Base-by-base conservation (phyloP, 2,113 vertebrate species). In the Epinephelus fuscoguttatus region DNA sequence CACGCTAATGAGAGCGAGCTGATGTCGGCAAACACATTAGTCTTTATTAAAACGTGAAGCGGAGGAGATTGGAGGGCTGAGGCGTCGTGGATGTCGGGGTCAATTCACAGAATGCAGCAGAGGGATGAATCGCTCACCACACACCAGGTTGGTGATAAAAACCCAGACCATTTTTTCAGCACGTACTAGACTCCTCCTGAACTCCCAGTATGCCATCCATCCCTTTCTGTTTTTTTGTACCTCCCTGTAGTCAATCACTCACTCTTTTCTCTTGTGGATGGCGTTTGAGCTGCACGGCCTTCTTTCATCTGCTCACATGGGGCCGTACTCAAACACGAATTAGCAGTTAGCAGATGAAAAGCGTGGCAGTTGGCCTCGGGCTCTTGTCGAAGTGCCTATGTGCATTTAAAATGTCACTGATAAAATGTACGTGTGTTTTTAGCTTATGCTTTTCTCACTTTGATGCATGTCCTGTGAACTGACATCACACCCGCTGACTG, bases 11-110 rank as follows among this genome's bases (percentile, higher is more conserved):
- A 93, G 90, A 84, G 82, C 40, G 42, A 56, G 84, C 81, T 67
- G 76, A 85, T 86, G 93, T 88, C 78, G 70, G 85, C 85, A 90
- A 91, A 93, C 85, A 89, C 87, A 91, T 93, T 92, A 89, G 87
- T 93, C 92, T 93, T 92, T 88, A 91, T 93, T 91, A 91, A 66
- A 81, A 85, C 25, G 77, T 55, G 82, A 73, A 9, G 73, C 27
- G 3, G 59, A 56, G 75, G 74, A 75, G 64, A 75, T 6, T 50
- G 47, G 73, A 27, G 71, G 87, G 75, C 63, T 33, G 50, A 25
- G 37, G 62, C 25, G 11, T 18, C 12, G 1, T 18, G 17, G 70
- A 66, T 63, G 78, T 88, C 17, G 18, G 75, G 85, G 79, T 83
- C 81, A 78, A 72, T 81, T 75, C 60, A 21, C 67, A 56, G 63